Evolutionary conservation across 2,113 vertebrate genomes (phyloP).

Genomic region (Colius striatus): DNA sequence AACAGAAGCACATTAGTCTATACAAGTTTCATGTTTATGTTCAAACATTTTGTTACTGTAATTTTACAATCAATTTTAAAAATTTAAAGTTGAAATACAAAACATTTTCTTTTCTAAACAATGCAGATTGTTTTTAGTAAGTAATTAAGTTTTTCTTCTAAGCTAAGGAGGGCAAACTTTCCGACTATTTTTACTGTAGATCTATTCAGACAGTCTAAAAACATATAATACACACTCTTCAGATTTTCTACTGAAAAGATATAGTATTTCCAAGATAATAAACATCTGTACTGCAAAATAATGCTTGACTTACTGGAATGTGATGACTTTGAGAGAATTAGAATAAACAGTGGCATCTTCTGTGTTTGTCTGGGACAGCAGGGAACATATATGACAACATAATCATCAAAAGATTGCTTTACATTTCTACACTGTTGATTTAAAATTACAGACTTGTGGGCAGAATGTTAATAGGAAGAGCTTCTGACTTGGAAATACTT

Average conservation of each 20-base stretch:
- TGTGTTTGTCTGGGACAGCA: neutral
- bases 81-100: neutral
- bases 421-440: neutral
- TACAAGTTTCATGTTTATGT: neutral
- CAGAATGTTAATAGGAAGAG: rapidly evolving
- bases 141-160: neutral
- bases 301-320: neutral
- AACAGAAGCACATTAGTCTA: neutral
- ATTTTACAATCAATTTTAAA: neutral
- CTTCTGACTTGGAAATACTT: neutral
- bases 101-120: neutral
- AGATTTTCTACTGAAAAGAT: neutral
- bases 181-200: neutral
- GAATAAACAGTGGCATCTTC: neutral
- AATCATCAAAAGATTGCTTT: neutral
- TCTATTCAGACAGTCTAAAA: neutral
- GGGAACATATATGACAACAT: neutral
- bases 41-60: neutral
- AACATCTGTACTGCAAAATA: neutral
- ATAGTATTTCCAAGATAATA: neutral
- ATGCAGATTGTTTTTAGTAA: neutral
- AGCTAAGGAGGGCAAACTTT: neutral
- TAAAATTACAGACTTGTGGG: neutral
- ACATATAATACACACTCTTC: neutral
- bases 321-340: neutral